Conservation (phyloP, 2,113 vertebrate species). For the Sylvia atricapilla region DNA sequence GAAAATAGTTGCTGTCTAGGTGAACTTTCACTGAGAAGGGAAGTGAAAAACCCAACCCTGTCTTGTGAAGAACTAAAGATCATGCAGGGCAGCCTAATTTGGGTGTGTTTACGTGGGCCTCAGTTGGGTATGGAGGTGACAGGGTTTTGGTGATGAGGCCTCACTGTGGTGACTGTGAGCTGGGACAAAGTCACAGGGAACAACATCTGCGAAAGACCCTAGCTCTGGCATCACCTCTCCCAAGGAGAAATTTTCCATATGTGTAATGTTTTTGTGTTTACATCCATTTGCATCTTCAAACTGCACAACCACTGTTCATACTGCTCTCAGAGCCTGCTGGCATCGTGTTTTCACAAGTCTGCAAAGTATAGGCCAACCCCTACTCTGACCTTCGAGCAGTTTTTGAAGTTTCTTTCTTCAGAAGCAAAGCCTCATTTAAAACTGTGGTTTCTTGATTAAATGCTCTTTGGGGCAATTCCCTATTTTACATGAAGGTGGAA, state of each 20-base stretch:
- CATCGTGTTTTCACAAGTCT: background rate
- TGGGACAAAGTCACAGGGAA: background rate
- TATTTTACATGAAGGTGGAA: background rate
- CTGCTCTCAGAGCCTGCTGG: background rate
- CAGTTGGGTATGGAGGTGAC: background rate
- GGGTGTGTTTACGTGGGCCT: rapidly evolving
- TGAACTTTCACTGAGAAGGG: background rate
- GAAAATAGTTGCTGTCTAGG: background rate
- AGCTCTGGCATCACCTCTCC: background rate
- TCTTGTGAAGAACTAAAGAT: background rate
- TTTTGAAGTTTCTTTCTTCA: background rate
- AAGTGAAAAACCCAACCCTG: background rate
- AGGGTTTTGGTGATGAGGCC: background rate
- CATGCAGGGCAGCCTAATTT: background rate
- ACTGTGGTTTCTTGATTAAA: background rate
- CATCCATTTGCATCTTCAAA: background rate
- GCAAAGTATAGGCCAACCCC: background rate
- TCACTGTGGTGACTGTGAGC: background rate
- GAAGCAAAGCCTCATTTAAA: constrained; percentile 19
- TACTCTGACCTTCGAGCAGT: background rate
- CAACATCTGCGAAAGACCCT: background rate
- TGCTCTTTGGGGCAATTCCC: background rate
- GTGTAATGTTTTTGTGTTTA: background rate
- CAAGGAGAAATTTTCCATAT: background rate
- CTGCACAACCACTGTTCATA: background rate